Base-by-base conservation (phyloP, 1,140 invertebrate species). In the Drosophila orena region DNA sequence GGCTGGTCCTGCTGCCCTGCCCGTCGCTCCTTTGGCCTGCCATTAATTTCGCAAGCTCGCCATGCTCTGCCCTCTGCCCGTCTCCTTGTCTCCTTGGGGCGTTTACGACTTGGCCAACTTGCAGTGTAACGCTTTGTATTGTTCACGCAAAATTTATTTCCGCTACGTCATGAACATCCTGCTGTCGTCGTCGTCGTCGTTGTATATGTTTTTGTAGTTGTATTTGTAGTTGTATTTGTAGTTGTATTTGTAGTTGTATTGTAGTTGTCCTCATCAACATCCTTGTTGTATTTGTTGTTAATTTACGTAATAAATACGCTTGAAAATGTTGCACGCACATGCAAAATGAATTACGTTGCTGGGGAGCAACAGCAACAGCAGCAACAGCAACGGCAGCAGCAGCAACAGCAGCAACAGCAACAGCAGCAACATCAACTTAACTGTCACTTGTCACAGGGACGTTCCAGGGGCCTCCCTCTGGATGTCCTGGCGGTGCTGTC, bases 361-460 rank as follows among this genome's bases (percentile, higher is more conserved):
- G 66, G 71, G 76, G 55, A 83, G 66, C 53, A 77, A 20, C 49
- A 43, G 37, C 34, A 40, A 10, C 35, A 38, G 2, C 59, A 52
- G 2, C 53, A n/a, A n/a, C n/a, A n/a, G n/a, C n/a, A n/a, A n/a
- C n/a, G n/a, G n/a, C 40, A 40, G 3, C 38, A 40, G 2, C 38
- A 40, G 3, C 38, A 40, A 12, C 44, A 46, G 10, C 50, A 61
- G 24, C 55, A 66, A 37, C 43, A 76, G 50, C 34, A 43, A 12
- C 59, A 66, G 37, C 56, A 76, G 37, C 69, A 69, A 71, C 88
- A 90, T 76, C 85, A 91, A 91, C 90, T 91, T 90, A 88, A 91
- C 90, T 91, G 90, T 91, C 90, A 91, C 90, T 91, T 91, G 90
- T 91, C 90, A 91, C 90, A 69, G 77, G 60, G 77, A 79, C 79